phyloP scores from a whole-genome alignment of 2,113 vertebrate genomes.

The Panthera tigris region DNA sequence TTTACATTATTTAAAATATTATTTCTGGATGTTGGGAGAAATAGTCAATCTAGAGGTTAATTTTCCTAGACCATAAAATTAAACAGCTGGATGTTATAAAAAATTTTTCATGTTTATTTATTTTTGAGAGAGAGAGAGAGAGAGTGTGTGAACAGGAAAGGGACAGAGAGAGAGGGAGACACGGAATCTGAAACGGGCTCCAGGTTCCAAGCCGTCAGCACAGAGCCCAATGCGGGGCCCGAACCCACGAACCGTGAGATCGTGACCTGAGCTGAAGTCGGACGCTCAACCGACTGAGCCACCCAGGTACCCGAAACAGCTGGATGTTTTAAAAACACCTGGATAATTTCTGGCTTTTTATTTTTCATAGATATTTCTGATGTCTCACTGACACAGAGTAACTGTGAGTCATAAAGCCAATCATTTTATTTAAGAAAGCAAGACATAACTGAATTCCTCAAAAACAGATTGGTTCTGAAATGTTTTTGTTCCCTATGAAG shows the following conservation, averaged over 20 bases:
- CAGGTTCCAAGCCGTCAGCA: too few relatives aligned
- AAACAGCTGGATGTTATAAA: neutral
- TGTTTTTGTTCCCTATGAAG: neutral
- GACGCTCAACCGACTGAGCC: too few relatives aligned
- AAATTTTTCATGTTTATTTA: neutral
- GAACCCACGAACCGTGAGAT: too few relatives aligned
- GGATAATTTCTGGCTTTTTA: neutral
- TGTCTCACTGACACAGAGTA: neutral
- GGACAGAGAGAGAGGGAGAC: too few relatives aligned
- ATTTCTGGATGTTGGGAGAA: neutral
- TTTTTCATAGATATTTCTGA: neutral
- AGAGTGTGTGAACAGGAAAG: too few relatives aligned
- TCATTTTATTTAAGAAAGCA: conserved; percentile 1
- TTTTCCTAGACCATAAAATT: conserved; percentile 1
- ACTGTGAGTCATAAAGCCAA: conserved; percentile 2
- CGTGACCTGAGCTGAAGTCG: too few relatives aligned
- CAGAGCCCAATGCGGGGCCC: too few relatives aligned
- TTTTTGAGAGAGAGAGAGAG: too few relatives aligned
- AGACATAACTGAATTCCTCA: neutral
- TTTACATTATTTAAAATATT: conserved; percentile 8
- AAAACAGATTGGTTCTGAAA: neutral
- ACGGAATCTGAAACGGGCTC: too few relatives aligned
- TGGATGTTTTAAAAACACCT: neutral
- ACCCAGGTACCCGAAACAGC: too few relatives aligned
- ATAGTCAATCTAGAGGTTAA: neutral